Evolutionary conservation across 2,888 invertebrate species (phyloP), one percentile per base, ranked within the genome.

Genomic region (Adineta ricciae): DNA sequence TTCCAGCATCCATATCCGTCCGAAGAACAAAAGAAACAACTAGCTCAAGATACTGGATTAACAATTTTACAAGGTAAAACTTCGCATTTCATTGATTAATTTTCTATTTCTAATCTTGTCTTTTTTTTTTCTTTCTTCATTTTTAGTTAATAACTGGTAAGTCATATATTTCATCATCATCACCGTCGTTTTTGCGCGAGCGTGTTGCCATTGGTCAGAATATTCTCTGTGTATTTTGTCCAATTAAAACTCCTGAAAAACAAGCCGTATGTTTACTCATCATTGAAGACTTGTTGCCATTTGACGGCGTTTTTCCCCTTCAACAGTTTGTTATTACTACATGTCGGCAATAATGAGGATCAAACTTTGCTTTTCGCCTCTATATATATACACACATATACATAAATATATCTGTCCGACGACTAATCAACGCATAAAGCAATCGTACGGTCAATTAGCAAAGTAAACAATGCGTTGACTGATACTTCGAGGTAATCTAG

Each of bases 11-110:
- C 99, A 89, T 99, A 99, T 93, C 99, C 99, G 89, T 98, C 98
- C 92, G 99, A 99, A 93, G 99, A 99, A 93, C 99, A 99, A 94
- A 99, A 99, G 94, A 99, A 99, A 92, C 98, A 99, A 93, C 93
- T 99, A 93, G 99, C 99, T 91, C 96, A 97, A 93, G 99, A 99
- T 92, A 99, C 99, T 92, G 98, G 99, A 92, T 94, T 99, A 93
- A 99, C 99, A 92, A 99, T 99, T 93, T 94, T 99, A 91, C 99
- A 99, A 96, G 85, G 83, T 52, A 85, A 85, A 36, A 50, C 14
- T 9, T 50, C 19, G 3, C 19, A 19, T 50, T 16, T 50, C 16
- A 50, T 50, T 50, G 2, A 16, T 50, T 50, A 16, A 50, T 16
- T 19, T 50, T 50, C 19, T 50, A 50, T 50, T 50, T 50, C 11